These are phyloP conservation scores for Solenodon paradoxus DNA, from an alignment of 2,113 vertebrate genomes.

Conservation along the genomic window DNA sequence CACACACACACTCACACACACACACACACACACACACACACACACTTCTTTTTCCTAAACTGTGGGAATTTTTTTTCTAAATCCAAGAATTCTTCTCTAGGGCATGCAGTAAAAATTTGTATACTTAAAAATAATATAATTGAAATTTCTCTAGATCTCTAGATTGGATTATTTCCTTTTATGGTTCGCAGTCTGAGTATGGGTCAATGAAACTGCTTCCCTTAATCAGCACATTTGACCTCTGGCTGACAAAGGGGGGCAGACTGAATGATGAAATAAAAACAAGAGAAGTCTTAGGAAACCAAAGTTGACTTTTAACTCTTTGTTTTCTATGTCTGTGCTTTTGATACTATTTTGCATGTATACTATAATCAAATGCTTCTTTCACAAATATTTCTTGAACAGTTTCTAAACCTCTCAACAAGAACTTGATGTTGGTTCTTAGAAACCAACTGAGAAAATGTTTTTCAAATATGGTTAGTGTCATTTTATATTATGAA, in stretches of 20 bases:
- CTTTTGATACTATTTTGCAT: background rate
- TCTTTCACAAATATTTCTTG: background rate
- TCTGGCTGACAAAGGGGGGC: background rate
- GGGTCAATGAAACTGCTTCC: background rate
- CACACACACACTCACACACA: background rate
- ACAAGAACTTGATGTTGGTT: background rate
- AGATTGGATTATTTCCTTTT: background rate
- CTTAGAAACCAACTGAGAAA: slow-evolving; percentile 18
- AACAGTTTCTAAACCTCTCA: background rate
- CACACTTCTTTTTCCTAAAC: background rate
- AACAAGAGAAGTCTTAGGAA: background rate
- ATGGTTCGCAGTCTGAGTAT: background rate
- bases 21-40: background rate
- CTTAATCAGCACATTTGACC: background rate
- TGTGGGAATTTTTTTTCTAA: slow-evolving; percentile 2
- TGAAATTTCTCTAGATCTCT: slow-evolving; percentile 3
- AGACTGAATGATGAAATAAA: background rate
- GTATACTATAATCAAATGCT: background rate
- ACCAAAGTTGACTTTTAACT: background rate
- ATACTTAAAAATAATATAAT: slow-evolving; percentile 17
- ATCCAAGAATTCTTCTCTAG: background rate
- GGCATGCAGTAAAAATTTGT: background rate
- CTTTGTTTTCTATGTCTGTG: slow-evolving; percentile 15
- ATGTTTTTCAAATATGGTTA: background rate
- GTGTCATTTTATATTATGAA: background rate